Evolutionary conservation across 2,113 vertebrate species (phyloP).

Genomic region (Harpagus bidentatus): DNA sequence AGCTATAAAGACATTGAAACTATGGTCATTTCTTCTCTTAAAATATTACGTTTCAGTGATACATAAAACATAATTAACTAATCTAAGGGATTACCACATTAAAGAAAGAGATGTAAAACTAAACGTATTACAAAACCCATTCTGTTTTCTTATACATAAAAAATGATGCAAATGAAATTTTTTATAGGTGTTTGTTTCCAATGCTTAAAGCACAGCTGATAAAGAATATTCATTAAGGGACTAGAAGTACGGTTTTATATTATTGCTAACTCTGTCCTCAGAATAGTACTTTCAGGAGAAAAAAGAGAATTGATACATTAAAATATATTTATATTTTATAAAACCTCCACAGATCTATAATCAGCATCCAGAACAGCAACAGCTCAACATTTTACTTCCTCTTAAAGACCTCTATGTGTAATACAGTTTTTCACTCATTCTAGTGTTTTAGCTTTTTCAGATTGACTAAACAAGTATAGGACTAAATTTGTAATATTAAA

Average conservation of each 20-base stretch:
- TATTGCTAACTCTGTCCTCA: not conserved
- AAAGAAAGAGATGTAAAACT: constrained; percentile 17
- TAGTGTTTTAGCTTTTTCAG: not conserved
- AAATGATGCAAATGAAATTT: constrained; percentile 45
- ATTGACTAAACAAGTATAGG: not conserved
- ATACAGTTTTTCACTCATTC: not conserved
- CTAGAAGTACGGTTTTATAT: not conserved
- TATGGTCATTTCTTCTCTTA: not conserved
- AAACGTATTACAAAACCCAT: not conserved
- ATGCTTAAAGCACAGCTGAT: not conserved
- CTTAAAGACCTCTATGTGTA: not conserved
- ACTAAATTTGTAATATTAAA: not conserved
- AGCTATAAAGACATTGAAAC: not conserved
- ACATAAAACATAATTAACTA: not conserved
- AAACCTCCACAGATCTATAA: not conserved
- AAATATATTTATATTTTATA: not conserved
- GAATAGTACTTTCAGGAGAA: not conserved
- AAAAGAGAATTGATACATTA: not conserved
- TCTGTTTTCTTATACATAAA: constrained; percentile 25
- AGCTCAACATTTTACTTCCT: not conserved
- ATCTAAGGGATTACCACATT: constrained; percentile 36
- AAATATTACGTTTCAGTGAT: constrained; percentile 3
- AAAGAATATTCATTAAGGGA: constrained; percentile 36
- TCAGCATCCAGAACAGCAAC: not conserved
- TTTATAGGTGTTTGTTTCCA: constrained; percentile 26